Base-by-base conservation (phyloP, 2,113 vertebrate genomes). In the Lepus europaeus region DNA sequence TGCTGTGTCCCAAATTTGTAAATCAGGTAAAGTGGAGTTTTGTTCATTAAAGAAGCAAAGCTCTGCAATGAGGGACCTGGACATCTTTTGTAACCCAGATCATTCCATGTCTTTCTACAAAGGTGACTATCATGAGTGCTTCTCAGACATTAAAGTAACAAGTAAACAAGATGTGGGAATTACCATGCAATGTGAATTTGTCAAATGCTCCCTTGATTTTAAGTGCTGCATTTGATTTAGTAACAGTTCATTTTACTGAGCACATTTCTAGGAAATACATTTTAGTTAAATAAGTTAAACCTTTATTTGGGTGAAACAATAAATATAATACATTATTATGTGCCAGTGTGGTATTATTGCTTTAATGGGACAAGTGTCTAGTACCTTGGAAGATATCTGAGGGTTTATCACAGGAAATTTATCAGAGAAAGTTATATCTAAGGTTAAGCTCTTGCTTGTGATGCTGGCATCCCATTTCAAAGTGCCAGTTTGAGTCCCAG, bases 201-300 rank as follows among this genome's bases (percentile, higher is more conserved):
- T 89, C 93, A 72, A 82, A 72, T 17, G 45, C 69, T 45, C 39
- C 49, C 9, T 87, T 70, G 36, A 53, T 85, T 73, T 95, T 90
- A 80, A 72, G 36, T 39, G 74, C 45, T 93, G 82, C 23, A 70
- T 90, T 85, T 94, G 49, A 12, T 63, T 87, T 69, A 66, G 49
- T 45, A 92, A 76, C 12, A 70, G 85, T 76, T 94, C 31, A 74
- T 69, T 82, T 91, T 96, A 20, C 19, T 68, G 87, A 92, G 49
- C 66, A 73, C 5, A 73, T 81, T 92, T 73, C 25, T 51, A 66
- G 33, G 87, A 87, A 89, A 94, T 16, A 13, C 5, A 29, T 68
- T 77, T 94, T 76, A 39, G 23, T 19, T 79, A 70, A 51, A 20
- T 36, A 33, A 70, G 3, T 2, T 74, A 82, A 94, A 53, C 0